Percentiles rank a stretch among this genome's conserved stretches.
Conservation (phyloP, 2,888 invertebrate species). For the Nomada fucata region DNA sequence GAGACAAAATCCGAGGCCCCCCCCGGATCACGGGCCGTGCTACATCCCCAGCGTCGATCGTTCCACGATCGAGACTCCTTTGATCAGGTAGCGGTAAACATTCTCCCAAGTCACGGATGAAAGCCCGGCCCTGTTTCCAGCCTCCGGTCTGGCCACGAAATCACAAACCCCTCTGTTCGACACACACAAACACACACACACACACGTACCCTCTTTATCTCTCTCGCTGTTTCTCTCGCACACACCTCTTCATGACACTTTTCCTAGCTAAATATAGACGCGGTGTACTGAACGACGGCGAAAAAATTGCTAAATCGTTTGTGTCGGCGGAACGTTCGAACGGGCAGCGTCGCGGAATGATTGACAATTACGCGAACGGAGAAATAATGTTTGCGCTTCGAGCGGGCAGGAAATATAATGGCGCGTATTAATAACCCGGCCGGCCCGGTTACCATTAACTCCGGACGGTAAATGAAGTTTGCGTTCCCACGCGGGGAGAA, state of each 20-base stretch:
- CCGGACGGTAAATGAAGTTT: too few relatives aligned
- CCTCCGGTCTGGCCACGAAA: conserved; percentile 59
- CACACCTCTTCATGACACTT: conserved; percentile 53
- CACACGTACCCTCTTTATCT: neutral
- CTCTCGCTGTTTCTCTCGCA: neutral
- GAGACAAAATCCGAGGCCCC: conserved; percentile 58
- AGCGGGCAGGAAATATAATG: neutral
- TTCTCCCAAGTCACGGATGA: conserved; percentile 78
- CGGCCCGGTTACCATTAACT: too few relatives aligned
- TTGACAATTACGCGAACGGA: conserved; percentile 23
- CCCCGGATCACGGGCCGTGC: conserved; percentile 42
- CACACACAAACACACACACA: neutral
- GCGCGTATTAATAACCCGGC: neutral
- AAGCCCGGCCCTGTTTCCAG: conserved; percentile 71
- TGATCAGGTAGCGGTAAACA: conserved; percentile 80
- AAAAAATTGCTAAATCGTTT: conserved; percentile 53
- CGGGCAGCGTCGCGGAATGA: conserved; percentile 16
- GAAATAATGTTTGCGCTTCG: neutral
- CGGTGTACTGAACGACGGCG: conserved; percentile 27
- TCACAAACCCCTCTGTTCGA: conserved; percentile 41
- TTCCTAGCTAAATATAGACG: conserved; percentile 49
- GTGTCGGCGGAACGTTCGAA: conserved; percentile 7
- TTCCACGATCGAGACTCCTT: conserved; percentile 73
- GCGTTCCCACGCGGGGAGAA: too few relatives aligned
- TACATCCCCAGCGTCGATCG: conserved; percentile 58